These are phyloP conservation scores for Margarornis squamiger DNA, from an alignment of 2,797 vertebrate genomes.

Conservation along the genomic window DNA sequence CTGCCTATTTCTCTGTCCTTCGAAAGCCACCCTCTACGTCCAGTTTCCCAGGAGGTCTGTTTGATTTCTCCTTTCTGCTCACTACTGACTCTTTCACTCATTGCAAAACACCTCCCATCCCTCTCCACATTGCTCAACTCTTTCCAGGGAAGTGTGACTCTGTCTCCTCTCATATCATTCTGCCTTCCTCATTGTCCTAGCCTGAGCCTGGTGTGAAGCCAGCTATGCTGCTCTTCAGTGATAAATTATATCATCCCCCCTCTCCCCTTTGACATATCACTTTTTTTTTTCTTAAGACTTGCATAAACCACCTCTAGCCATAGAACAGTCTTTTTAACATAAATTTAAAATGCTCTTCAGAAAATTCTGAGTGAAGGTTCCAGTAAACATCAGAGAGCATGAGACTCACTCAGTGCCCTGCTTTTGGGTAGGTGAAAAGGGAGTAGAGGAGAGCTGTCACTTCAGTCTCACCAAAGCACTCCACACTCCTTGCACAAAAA, in stretches of 20 bases:
- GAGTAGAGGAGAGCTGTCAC: not conserved
- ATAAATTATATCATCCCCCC: not conserved
- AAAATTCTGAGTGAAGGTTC: not conserved
- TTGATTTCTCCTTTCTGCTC: conserved; percentile 10
- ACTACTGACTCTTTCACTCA: not conserved
- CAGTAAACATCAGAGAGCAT: not conserved
- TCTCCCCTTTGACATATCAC: not conserved
- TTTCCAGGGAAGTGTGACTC: not conserved
- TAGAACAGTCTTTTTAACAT: not conserved
- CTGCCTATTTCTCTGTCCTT: conserved; percentile 11
- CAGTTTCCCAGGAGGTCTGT: conserved; percentile 16
- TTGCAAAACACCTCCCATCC: not conserved
- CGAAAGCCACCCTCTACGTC: not conserved
- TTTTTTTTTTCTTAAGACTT: not conserved
- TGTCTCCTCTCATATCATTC: not conserved
- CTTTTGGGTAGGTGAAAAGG: not conserved
- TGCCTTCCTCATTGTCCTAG: not conserved
- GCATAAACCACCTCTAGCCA: not conserved
- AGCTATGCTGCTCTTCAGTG: not conserved
- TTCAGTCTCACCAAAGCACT: not conserved
- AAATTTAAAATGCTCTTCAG: not conserved
- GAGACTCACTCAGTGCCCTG: not conserved
- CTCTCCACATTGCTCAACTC: not conserved
- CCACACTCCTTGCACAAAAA: not conserved
- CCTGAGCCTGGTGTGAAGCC: not conserved